Percentiles rank a stretch among this genome's conserved stretches.
These are phyloP conservation scores for Cardiocondyla obscurior DNA, from an alignment of 1,140 invertebrate genomes.

Conservation along the genomic window DNA sequence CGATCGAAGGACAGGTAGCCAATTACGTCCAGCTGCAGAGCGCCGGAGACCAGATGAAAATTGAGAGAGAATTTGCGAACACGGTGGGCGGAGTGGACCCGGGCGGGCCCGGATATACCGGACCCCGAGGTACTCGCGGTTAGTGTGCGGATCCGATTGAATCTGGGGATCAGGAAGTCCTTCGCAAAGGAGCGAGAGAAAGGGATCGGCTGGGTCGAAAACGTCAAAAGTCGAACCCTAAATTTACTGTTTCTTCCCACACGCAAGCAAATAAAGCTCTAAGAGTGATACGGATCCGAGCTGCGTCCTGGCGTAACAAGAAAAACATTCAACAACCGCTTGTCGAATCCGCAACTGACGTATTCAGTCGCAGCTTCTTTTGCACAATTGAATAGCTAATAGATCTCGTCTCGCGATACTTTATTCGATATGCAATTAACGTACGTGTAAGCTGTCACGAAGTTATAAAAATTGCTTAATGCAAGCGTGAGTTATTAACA, in stretches of 20 bases:
- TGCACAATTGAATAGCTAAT: not conserved
- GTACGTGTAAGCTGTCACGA: not conserved
- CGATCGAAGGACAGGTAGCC: constrained; percentile 64
- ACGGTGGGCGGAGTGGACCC: constrained; percentile 40
- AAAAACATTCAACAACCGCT: not conserved
- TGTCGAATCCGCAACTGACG: not conserved
- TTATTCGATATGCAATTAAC: not conserved
- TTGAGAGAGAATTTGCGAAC: constrained; percentile 71
- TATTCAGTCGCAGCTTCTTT: not conserved
- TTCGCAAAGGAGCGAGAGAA: not conserved
- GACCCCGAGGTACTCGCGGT: not conserved
- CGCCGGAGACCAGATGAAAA: constrained; percentile 65
- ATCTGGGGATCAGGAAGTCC: constrained; percentile 24
- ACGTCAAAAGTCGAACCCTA: not conserved
- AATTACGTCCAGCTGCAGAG: constrained; percentile 68
- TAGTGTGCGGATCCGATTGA: constrained; percentile 15
- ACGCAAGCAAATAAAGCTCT: not conserved
- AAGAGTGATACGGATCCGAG: not conserved
- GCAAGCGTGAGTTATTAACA: constrained; percentile 9
- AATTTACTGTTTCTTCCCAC: constrained; percentile 1
- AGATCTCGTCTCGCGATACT: not conserved
- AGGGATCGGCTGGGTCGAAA: constrained; percentile 13
- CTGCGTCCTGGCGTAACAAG: not conserved
- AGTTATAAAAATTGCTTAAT: not conserved
- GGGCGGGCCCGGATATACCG: constrained; percentile 7